Evolutionary conservation across 23 tunicate genomes (phyloP).

Genomic region (Styela clava): DNA sequence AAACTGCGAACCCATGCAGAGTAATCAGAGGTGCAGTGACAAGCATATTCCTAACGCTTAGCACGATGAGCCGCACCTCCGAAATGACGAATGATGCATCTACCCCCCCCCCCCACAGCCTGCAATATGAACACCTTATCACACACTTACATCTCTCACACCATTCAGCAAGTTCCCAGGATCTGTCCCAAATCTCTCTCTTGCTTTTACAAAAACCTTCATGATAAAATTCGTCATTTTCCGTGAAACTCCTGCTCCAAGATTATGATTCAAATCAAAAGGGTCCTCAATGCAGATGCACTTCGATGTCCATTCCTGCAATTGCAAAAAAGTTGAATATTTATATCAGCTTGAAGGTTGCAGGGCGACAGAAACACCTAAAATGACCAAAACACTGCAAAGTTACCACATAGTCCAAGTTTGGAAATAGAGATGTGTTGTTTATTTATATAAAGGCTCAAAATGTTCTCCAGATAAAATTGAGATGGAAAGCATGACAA

Average conservation of each 20-base stretch:
- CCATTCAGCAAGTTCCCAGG: slow-evolving; percentile 19
- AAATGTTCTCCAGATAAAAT: too few species aligned
- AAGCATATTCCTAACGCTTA: too few species aligned
- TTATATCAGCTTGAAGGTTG: neutral
- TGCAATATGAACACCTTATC: too few species aligned
- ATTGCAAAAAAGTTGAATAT: neutral
- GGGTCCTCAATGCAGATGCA: slow-evolving; percentile 97
- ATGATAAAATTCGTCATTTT: slow-evolving; percentile 85
- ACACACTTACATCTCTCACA: slow-evolving; percentile 1
- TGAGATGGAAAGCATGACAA: too few species aligned
- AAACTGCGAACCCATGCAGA: too few species aligned
- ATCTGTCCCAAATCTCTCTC: slow-evolving; percentile 49
- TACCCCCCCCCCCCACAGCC: too few species aligned
- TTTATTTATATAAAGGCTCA: too few species aligned
- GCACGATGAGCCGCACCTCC: too few species aligned
- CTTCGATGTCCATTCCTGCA: slow-evolving; percentile 90
- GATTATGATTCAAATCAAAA: slow-evolving; percentile 81
- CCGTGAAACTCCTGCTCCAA: slow-evolving; percentile 82
- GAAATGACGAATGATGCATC: too few species aligned
- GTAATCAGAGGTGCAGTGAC: too few species aligned
- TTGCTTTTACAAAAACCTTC: slow-evolving; percentile 49
- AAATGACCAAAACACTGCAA: neutral
- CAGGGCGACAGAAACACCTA: neutral
- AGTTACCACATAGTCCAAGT: neutral
- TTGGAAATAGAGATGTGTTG: too few species aligned